Conservation (phyloP, 2,888 invertebrate genomes). For the Cetonia aurata region DNA sequence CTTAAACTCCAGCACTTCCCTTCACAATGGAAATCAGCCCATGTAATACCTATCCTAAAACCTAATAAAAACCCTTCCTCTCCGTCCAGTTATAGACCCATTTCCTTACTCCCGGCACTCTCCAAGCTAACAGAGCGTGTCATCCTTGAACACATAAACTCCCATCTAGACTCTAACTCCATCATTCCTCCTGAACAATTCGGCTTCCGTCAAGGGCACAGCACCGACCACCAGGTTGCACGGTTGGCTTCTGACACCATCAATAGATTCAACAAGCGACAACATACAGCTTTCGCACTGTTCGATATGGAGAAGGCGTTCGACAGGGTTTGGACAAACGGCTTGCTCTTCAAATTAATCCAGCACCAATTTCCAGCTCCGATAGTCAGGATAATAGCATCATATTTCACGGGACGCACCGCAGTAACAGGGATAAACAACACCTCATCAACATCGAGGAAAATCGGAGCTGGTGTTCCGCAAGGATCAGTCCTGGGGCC, state of each 20-base stretch:
- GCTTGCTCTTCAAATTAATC: too few species aligned
- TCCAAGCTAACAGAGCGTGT: background rate
- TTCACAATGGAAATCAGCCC: background rate
- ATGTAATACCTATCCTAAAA: background rate
- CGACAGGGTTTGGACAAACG: too few species aligned
- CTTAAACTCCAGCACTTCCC: constrained; percentile 5
- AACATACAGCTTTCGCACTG: too few species aligned
- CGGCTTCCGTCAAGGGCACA: background rate
- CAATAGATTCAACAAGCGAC: background rate
- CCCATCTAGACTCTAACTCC: background rate
- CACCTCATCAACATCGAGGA: too few species aligned
- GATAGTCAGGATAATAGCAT: too few species aligned
- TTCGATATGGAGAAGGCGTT: too few species aligned
- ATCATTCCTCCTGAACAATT: background rate
- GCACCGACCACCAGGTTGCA: background rate
- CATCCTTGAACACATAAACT: background rate
- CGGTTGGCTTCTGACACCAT: background rate
- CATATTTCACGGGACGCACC: too few species aligned
- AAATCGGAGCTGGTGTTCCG: too few species aligned
- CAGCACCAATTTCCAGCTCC: too few species aligned
- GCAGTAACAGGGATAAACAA: too few species aligned
- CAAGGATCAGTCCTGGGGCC: too few species aligned
- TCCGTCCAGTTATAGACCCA: background rate
- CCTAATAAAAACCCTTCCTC: background rate
- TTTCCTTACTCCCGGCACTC: background rate